Evolutionary conservation across 1,140 invertebrate species (phyloP).

Genomic region (Patella vulgata): DNA sequence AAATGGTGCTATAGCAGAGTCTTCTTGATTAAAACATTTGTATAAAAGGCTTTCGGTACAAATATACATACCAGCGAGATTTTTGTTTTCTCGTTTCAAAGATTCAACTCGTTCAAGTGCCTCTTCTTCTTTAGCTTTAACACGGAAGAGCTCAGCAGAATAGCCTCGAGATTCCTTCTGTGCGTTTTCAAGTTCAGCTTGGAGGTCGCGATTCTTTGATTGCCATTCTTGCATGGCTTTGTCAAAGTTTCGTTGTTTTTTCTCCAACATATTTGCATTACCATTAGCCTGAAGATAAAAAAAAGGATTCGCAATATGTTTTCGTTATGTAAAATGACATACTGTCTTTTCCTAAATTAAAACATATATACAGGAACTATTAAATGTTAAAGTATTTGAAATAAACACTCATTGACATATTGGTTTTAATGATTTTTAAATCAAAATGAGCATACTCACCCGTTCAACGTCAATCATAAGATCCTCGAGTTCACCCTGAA

Average conservation of each 20-base stretch:
- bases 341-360: not conserved
- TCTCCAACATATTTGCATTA: constrained; percentile 94
- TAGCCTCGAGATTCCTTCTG: constrained; percentile 99
- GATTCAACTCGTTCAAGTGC: constrained; percentile 94
- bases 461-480: constrained; percentile 97
- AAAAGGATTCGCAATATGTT: not conserved
- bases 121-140: constrained; percentile 97
- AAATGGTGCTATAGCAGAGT: too few relatives aligned
- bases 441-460: too few relatives aligned
- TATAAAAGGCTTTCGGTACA: too few relatives aligned
- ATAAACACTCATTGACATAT: not conserved
- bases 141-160: constrained; percentile 98
- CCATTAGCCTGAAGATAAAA: constrained; percentile 75
- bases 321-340: not conserved
- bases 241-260: constrained; percentile 99
- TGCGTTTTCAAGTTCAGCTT: constrained; percentile 95
- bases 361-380: not conserved
- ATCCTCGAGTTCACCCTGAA: constrained; percentile 98
- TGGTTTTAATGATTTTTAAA: too few relatives aligned
- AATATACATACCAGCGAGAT: constrained; percentile 78
- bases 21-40: too few relatives aligned
- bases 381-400: not conserved
- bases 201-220: constrained; percentile 96
- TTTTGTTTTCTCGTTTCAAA: constrained; percentile 98
- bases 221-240: constrained; percentile 99